phyloP scores from a whole-genome alignment of 2,888 invertebrate species.

The Tetrapedia diversipes region DNA sequence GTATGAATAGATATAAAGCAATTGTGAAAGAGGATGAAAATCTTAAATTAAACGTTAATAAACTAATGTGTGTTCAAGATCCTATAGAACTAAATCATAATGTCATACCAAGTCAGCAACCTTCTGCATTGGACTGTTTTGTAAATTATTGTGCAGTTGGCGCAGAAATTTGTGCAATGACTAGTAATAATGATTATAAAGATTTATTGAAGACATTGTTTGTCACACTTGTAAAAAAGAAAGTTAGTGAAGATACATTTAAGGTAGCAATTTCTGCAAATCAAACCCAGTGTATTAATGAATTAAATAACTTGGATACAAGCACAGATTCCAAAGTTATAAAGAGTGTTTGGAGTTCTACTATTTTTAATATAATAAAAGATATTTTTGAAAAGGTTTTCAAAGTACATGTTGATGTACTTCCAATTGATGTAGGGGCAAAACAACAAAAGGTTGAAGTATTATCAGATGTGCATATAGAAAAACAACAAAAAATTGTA shows the following conservation, averaged over 20 bases:
- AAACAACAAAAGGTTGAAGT: constrained; percentile 79
- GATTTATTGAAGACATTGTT: constrained; percentile 71
- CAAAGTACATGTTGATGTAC: constrained; percentile 73
- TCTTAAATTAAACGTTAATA: constrained; percentile 42
- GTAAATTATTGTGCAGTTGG: constrained; percentile 75
- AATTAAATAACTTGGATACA: constrained; percentile 60
- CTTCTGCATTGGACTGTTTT: constrained; percentile 73
- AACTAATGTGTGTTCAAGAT: constrained; percentile 86
- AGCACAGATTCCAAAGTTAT: constrained; percentile 57
- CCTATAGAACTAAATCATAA: constrained; percentile 87
- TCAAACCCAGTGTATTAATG: constrained; percentile 59
- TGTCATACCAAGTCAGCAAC: constrained; percentile 82
- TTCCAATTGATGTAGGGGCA: constrained; percentile 60
- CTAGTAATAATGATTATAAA: constrained; percentile 61
- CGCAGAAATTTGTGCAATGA: constrained; percentile 68
- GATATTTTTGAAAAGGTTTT: constrained; percentile 78
- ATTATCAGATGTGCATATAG: constrained; percentile 79
- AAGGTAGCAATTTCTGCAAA: constrained; percentile 65
- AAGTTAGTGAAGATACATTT: constrained; percentile 32
- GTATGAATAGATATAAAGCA: constrained; percentile 83
- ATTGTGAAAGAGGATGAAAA: constrained; percentile 73
- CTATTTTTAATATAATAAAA: constrained; percentile 74
- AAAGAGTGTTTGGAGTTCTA: constrained; percentile 74
- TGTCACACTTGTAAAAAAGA: constrained; percentile 33
- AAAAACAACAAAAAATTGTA: constrained; percentile 69